Conservation (phyloP, 1,140 invertebrate species). For the Drosophila bipectinata region DNA sequence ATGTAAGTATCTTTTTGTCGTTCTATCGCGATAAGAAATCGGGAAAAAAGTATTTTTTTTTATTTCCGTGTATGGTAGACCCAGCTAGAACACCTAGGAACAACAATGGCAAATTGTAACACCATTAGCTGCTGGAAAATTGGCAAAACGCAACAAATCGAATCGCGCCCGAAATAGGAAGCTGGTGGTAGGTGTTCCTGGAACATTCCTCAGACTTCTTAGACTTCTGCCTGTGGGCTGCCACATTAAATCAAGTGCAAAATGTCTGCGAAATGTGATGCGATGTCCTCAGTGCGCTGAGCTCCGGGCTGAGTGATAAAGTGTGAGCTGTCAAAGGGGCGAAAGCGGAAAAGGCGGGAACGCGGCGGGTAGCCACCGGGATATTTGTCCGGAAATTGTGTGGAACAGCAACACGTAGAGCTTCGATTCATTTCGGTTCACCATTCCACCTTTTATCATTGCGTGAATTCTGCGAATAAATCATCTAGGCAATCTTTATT, state of each 20-base stretch:
- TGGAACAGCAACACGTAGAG: constrained; percentile 73
- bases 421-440: constrained; percentile 64
- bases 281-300: constrained; percentile 25
- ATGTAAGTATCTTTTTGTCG: neutral
- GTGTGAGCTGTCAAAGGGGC: constrained; percentile 45
- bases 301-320: constrained; percentile 56
- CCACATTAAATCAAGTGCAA: constrained; percentile 76
- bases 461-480: constrained; percentile 66
- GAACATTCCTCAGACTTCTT: too few relatives aligned
- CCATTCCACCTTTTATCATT: constrained; percentile 23
- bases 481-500: constrained; percentile 62
- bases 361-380: constrained; percentile 16
- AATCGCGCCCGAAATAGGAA: constrained; percentile 8
- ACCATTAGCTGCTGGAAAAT: constrained; percentile 68
- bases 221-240: neutral
- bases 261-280: constrained; percentile 70
- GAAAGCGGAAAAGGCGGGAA: neutral
- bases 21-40: too few relatives aligned
- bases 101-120: constrained; percentile 76
- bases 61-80: constrained; percentile 12
- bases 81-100: constrained; percentile 36
- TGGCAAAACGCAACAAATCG: constrained; percentile 71
- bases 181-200: neutral
- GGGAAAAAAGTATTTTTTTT: neutral
- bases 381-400: constrained; percentile 71